These are phyloP conservation scores for Pollimyrus isidori DNA, from an alignment of 2,113 vertebrate genomes.

Conservation along the genomic window DNA sequence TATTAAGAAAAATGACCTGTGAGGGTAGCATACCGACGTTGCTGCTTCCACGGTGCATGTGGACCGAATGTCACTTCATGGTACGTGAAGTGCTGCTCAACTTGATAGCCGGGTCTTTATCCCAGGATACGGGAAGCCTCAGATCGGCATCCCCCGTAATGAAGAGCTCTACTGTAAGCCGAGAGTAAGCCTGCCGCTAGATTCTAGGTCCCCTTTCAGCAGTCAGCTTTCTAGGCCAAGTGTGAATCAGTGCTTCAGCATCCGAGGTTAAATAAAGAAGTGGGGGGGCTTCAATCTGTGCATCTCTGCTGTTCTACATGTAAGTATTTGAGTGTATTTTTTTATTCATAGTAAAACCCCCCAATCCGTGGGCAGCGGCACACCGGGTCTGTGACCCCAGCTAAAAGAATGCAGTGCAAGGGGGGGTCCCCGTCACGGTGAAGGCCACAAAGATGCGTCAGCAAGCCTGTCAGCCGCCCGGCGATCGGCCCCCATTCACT, in stretches of 20 bases:
- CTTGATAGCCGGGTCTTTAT: background rate
- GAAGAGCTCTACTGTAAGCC: background rate
- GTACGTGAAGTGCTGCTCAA: background rate
- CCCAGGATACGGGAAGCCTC: background rate
- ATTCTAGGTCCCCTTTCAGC: background rate
- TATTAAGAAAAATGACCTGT: background rate
- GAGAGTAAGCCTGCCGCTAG: background rate
- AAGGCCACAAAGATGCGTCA: background rate
- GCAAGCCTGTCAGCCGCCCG: background rate
- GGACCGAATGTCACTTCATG: background rate
- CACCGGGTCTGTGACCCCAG: background rate
- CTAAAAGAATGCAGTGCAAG: background rate
- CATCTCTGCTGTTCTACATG: background rate
- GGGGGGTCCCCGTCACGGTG: background rate
- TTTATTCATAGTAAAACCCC: background rate
- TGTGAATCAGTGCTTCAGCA: conserved; percentile 1
- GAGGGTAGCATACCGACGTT: background rate
- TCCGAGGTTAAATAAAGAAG: background rate
- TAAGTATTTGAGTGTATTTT: background rate
- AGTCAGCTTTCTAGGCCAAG: background rate
- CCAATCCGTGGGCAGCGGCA: background rate
- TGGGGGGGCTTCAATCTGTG: background rate
- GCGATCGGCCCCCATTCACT: background rate
- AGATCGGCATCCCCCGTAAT: background rate
- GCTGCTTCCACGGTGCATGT: background rate